These are phyloP conservation scores for Drosophila burlai DNA, from an alignment of 1,140 invertebrate genomes.

Conservation along the genomic window DNA sequence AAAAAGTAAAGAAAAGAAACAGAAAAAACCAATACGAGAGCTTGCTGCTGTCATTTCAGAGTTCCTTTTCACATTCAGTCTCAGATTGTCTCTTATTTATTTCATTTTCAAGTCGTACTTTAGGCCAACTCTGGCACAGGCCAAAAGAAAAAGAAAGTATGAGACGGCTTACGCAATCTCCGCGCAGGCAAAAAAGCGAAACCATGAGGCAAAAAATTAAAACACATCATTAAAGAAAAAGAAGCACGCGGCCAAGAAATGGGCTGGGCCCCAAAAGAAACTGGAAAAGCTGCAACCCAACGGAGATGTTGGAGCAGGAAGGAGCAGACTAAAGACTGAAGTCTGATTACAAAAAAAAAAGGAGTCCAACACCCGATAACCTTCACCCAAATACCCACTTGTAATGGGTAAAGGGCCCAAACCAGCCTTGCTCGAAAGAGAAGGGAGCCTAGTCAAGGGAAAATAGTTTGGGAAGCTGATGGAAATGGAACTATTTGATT, in stretches of 20 bases:
- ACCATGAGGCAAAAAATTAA: conserved; percentile 61
- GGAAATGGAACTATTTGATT: conserved; percentile 9
- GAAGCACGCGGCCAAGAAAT: conserved; percentile 49
- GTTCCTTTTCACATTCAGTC: conserved; percentile 38
- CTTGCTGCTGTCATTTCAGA: conserved; percentile 4
- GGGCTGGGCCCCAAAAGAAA: conserved; percentile 28
- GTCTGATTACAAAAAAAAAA: conserved; percentile 17
- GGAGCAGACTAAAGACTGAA: conserved; percentile 10
- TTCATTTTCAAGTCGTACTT: conserved; percentile 22
- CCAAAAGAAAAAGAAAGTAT: conserved; percentile 79
- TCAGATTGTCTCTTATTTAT: conserved; percentile 38
- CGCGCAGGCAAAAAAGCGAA: conserved; percentile 27
- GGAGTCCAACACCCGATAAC: conserved; percentile 48
- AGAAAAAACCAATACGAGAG: conserved; percentile 4
- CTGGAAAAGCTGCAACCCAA: conserved; percentile 19
- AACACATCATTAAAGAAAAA: conserved; percentile 74
- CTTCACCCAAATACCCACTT: conserved; percentile 61
- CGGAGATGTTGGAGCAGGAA: not conserved
- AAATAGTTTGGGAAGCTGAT: conserved; percentile 2
- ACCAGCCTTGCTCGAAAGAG: conserved; percentile 17
- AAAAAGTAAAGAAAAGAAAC: conserved; percentile 1
- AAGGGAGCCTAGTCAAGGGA: too few species aligned
- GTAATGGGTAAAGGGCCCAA: conserved; percentile 1
- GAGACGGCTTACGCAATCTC: conserved; percentile 71
- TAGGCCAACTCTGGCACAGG: conserved; percentile 31